These are phyloP conservation scores for Propithecus coquereli DNA, from an alignment of 2,113 vertebrate genomes.

Conservation along the genomic window DNA sequence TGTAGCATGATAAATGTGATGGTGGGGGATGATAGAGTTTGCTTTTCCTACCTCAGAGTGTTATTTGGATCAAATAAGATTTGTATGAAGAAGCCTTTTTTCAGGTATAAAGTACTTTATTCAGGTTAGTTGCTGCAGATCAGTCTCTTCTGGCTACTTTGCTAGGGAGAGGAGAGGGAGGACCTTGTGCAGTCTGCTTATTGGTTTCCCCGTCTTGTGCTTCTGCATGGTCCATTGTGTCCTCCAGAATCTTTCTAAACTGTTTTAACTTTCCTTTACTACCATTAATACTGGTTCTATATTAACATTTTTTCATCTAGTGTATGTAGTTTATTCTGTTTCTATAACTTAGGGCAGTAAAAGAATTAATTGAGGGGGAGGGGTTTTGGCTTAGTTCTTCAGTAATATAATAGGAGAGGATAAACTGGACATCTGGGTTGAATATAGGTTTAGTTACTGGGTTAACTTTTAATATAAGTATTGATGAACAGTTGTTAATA, in stretches of 20 bases:
- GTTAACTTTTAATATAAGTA: not conserved
- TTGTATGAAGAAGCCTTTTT: not conserved
- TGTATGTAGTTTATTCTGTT: not conserved
- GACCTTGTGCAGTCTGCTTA: not conserved
- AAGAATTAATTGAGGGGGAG: not conserved
- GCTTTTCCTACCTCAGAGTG: not conserved
- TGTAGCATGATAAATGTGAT: accelerated
- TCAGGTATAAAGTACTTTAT: not conserved
- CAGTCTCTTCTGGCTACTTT: not conserved
- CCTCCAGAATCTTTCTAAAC: not conserved
- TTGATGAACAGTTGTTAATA: not conserved
- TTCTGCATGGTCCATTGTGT: not conserved
- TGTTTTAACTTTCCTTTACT: not conserved
- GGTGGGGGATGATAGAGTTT: not conserved
- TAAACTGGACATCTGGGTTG: not conserved
- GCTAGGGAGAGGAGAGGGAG: not conserved
- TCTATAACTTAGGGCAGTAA: not conserved
- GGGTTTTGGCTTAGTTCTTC: not conserved
- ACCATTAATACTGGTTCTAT: accelerated
- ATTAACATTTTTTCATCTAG: not conserved
- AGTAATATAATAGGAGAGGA: not conserved
- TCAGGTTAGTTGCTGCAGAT: not conserved
- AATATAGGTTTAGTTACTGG: not conserved
- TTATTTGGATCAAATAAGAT: not conserved
- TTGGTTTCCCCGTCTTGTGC: accelerated